Evolutionary conservation across 2,797 vertebrate species (phyloP).

Genomic region (Okamejei kenojei): DNA sequence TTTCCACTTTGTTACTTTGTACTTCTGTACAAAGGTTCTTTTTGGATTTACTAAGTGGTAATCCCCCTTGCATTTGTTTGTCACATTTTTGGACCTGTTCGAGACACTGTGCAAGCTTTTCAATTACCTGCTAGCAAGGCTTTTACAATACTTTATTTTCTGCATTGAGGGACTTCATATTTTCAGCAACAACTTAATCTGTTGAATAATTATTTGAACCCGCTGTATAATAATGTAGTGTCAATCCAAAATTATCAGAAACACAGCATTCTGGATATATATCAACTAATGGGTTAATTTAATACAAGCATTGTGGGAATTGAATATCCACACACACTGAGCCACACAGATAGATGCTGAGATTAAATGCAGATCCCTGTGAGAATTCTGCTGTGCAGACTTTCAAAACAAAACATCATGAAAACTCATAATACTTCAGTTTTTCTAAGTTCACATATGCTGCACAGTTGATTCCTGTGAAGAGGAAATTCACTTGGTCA

Average conservation of each 20-base stretch:
- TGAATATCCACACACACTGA: slow-evolving; percentile 22
- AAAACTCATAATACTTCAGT: slow-evolving; percentile 12
- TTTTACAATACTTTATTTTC: neutral
- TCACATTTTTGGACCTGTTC: neutral
- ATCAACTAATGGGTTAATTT: slow-evolving; percentile 7
- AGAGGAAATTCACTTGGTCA: neutral
- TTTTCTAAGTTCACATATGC: slow-evolving; percentile 25
- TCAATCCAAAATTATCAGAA: slow-evolving; percentile 1
- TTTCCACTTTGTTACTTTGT: slow-evolving; percentile 25
- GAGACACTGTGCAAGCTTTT: neutral
- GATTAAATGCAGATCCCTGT: slow-evolving; percentile 33
- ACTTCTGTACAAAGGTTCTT: slow-evolving; percentile 21
- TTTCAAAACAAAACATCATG: slow-evolving; percentile 33
- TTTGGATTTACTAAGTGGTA: neutral
- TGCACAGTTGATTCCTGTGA: slow-evolving; percentile 19
- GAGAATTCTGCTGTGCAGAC: slow-evolving; percentile 35
- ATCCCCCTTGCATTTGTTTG: neutral
- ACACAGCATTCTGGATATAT: neutral
- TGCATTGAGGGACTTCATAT: neutral
- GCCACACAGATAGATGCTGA: slow-evolving; percentile 26
- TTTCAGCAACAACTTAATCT: neutral
- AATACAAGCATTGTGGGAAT: slow-evolving; percentile 33
- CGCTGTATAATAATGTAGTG: neutral
- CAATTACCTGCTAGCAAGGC: neutral
- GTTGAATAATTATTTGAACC: neutral